Percentiles rank a stretch among this genome's conserved stretches.
phyloP scores from a whole-genome alignment of 2,797 vertebrate species.

The Morelia viridis region DNA sequence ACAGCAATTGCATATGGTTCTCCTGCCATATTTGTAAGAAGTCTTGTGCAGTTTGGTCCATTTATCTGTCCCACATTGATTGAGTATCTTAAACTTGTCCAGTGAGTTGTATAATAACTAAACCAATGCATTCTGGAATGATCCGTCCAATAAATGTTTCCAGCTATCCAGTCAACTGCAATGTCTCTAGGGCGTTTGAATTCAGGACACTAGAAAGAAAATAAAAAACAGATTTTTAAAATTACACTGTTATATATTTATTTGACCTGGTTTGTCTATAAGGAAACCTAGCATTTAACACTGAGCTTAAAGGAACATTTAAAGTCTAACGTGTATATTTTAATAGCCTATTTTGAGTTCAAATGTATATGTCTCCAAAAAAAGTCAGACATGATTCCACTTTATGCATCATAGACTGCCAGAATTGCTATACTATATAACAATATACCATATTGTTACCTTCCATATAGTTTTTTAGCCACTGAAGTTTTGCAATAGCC shows the following conservation, averaged over 20 bases:
- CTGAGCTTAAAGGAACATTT: background rate
- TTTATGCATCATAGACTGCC: background rate
- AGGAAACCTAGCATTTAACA: background rate
- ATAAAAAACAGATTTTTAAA: constrained; percentile 33
- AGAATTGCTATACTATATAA: background rate
- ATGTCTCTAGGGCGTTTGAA: constrained; percentile 93
- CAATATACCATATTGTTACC: background rate
- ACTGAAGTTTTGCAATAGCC: background rate
- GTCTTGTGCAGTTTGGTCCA: constrained; percentile 93
- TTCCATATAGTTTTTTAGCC: background rate
- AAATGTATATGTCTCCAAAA: background rate
- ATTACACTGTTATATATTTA: constrained; percentile 16
- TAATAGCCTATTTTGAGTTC: background rate
- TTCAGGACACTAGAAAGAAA: constrained; percentile 86
- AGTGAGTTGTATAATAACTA: constrained; percentile 97
- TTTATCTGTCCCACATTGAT: constrained; percentile 96
- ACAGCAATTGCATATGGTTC: constrained; percentile 96
- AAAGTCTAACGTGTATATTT: background rate
- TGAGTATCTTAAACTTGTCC: constrained; percentile 96
- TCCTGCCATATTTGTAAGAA: constrained; percentile 94
- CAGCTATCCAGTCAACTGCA: constrained; percentile 96
- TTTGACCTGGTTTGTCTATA: constrained; percentile 5
- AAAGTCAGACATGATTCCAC: background rate
- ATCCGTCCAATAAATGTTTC: constrained; percentile 98
- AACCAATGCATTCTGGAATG: constrained; percentile 99